Evolutionary conservation across 2,888 invertebrate genomes (phyloP), one percentile per base, ranked within the genome.

Genomic region (Chaetogeoica ovagalla): DNA sequence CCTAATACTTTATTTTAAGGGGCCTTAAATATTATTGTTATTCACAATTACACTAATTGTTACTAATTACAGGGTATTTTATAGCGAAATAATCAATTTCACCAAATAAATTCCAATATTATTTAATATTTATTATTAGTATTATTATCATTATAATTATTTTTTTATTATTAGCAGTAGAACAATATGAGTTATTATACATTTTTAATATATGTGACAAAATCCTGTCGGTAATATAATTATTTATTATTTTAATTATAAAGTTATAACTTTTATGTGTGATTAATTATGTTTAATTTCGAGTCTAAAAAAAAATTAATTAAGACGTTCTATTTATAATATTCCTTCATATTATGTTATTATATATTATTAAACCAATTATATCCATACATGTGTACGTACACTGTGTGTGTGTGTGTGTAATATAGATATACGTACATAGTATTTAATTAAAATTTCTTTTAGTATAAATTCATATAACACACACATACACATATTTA

Each of bases 41-140:
- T 48, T 1, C 13, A 48, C 13, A 13, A 48, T 65, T 73, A 52
- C n/a, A n/a, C 9, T 73, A 73, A 73, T 23, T 73, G 30, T 63
- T 73, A 73, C 52, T 62, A 63, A 65, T 30, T 74, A 74, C 74
- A 74, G 74, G 74, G 74, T 74, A 74, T 55, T 74, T 21, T 68
- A 52, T 15, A 48, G 17, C 63, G 52, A 30, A 63, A 73, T 30
- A 52, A 37, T 73, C 3, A 63, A 62, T 63, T 73, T 13, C 39
- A 63, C 5, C 17, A 4, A 15, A n/a, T 63, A 2, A 65, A 65
- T 73, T 73, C 63, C 37, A 21, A 65, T 70, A 70, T 70, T 57
- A 57, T 70, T 68, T 21, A 17, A 2, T 30, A 30, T 30, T 2
- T 30, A 2, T 30, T 30, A 30, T 30, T 30, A 30, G 1, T 2